Base-by-base conservation (phyloP, 2,888 invertebrate species). In the Microctonus hyperodae region DNA sequence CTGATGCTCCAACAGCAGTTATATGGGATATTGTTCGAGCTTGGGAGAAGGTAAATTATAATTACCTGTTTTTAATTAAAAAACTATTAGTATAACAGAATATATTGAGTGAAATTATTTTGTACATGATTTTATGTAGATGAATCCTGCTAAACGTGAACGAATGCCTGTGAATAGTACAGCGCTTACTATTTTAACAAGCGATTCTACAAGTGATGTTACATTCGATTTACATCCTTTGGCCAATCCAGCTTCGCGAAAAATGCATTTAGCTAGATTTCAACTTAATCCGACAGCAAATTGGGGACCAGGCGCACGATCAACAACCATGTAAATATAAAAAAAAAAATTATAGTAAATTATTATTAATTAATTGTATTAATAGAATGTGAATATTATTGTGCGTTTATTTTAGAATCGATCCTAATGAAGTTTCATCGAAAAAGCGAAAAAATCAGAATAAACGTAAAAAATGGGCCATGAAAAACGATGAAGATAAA, bases 21-120 rank as follows among this genome's bases (percentile, higher is more conserved):
- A 79, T 99, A 20, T 99, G 98, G 98, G 97, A 98, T 83, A 90
- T 98, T 64, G 87, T 98, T 75, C 87, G 96, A 69, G 88, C 89
- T 55, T 96, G 96, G 95, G 90, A 89, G 73, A 87, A 88, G 72
- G 74, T 75, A 50, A 50, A 22, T 53, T 11, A 25, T 11, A 53
- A 20, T 25, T 7, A 44, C 44, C 9, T 23, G 23, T 23, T 10
- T 2, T 51, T 56, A 33, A 23, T 51, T 40, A n/a, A 3, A n/a
- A 13, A 51, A 11, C 11, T 1, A 11, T 23, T 28, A n/a, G 23
- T 35, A n/a, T n/a, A 10, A 20, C n/a, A 1, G 2, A 28, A 58
- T 35, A 4, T 20, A 44, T 16, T 16, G 0, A n/a, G 7, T 44
- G 5, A 3, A 16, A 6, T 7, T 44, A 44, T 16, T 44, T 23